Evolutionary conservation across 2,888 invertebrate species (phyloP).

Genomic region (Anthoptus insignis): DNA sequence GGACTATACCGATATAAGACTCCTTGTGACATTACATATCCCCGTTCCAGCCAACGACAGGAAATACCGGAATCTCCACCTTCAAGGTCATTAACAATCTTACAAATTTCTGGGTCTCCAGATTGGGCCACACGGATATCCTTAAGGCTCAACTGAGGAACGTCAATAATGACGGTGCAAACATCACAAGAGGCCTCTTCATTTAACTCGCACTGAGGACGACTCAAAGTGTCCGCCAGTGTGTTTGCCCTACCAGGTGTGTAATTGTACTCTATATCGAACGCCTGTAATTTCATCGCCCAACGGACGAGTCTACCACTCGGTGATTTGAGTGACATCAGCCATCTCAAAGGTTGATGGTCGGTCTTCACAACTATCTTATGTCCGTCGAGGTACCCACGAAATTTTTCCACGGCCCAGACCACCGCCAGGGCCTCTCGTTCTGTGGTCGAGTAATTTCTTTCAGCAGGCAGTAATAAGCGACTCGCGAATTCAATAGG

Average conservation of each 20-base stretch:
- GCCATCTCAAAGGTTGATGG: conserved; percentile 68
- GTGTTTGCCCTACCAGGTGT: conserved; percentile 32
- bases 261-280: conserved; percentile 55
- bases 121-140: conserved; percentile 44
- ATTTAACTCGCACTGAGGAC: background rate
- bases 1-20: conserved; percentile 46
- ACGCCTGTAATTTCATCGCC: conserved; percentile 61
- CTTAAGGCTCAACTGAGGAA: conserved; percentile 32
- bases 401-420: conserved; percentile 57
- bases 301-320: conserved; percentile 65
- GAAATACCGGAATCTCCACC: conserved; percentile 5
- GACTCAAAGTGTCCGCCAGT: conserved; percentile 21
- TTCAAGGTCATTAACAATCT: conserved; percentile 49
- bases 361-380: conserved; percentile 64
- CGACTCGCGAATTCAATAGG: conserved; percentile 51
- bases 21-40: conserved; percentile 48
- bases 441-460: conserved; percentile 65
- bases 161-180: conserved; percentile 43
- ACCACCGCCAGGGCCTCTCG: conserved; percentile 55
- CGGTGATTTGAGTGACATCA: conserved; percentile 59
- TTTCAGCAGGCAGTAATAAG: conserved; percentile 53
- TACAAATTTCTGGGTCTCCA: conserved; percentile 44
- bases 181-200: conserved; percentile 34
- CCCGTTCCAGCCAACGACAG: conserved; percentile 43
- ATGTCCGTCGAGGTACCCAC: conserved; percentile 62